Base-by-base conservation (phyloP, 1,140 invertebrate genomes). In the Meteorus sp. region DNA sequence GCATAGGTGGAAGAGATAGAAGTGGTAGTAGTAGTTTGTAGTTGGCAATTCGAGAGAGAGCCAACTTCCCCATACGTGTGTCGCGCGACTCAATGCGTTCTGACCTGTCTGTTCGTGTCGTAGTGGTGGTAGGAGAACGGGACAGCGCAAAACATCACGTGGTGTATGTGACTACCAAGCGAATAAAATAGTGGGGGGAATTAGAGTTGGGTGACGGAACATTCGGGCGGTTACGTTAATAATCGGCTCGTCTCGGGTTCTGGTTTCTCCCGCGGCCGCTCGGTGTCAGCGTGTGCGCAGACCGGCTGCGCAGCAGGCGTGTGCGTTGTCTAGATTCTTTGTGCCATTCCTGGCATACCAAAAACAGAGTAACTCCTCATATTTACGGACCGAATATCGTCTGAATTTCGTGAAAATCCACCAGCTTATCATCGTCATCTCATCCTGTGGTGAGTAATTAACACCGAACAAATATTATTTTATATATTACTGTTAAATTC, bases 271-370 rank as follows among this genome's bases (percentile, higher is more conserved):
- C 84, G 84, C 82, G 82, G 78, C 81, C 83, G 81, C 82, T 83
- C 82, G 83, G 85, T 75, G 83, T 84, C 83, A 84, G 84, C 84
- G 86, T 84, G 82, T 91, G 89, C 89, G 89, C 89, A 85, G 83
- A 85, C 80, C 81, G 82, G 84, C 81, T 91, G 89, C 89, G 89
- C 89, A 86, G 82, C 85, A 83, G 85, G 82, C 83, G 85, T 85
- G 84, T 89, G 89, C 90, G 90, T 92, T 91, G 89, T 92, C 89
- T 84, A 86, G 89, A 92, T 92, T 92, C 90, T 92, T 92, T 91
- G 89, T 91, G 89, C 88, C 89, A 92, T 92, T 91, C 90, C 88
- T 91, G 84, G 87, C 90, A 92, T 92, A 90, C 90, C 90, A 90
- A 88, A 88, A 89, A 88, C 87, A 88, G 86, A 82, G 88, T 77